These are phyloP conservation scores for Rhinella marina DNA, from an alignment of 2,797 vertebrate species.

Conservation along the genomic window DNA sequence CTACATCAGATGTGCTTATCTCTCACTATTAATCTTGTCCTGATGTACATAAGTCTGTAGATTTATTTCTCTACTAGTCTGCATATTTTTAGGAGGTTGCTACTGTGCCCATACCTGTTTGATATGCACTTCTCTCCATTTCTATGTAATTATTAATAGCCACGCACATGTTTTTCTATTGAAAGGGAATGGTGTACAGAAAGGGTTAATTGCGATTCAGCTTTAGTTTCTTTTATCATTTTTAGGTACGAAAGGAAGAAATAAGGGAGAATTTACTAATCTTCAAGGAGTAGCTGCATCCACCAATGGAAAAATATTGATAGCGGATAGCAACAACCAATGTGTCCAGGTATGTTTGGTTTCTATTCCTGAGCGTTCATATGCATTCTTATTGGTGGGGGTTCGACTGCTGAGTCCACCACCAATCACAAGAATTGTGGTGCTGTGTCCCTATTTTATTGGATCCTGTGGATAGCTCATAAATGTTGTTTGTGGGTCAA, in stretches of 20 bases:
- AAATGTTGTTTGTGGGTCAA: no score
- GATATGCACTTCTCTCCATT: neutral
- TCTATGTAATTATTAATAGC: neutral
- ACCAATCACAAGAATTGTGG: no score
- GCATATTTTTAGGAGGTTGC: neutral
- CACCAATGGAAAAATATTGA: constrained; percentile 88
- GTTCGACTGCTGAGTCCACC: no score
- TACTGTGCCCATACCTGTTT: neutral
- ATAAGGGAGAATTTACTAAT: constrained; percentile 99
- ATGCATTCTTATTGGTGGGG: neutral
- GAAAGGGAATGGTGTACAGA: neutral
- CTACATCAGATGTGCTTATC: neutral
- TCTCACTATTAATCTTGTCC: no score
- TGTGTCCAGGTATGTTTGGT: constrained; percentile 89
- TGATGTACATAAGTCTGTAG: neutral
- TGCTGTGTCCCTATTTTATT: no score
- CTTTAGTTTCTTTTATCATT: constrained; percentile 14
- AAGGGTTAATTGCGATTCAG: neutral
- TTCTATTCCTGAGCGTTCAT: neutral
- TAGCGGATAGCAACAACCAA: constrained; percentile 99
- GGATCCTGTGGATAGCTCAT: no score
- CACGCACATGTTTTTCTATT: neutral
- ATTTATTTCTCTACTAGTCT: neutral
- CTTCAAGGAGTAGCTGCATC: constrained; percentile 96
- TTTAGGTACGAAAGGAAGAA: constrained; percentile 96